Conservation (phyloP, 2,113 vertebrate species). For the Polypterus bichir region DNA sequence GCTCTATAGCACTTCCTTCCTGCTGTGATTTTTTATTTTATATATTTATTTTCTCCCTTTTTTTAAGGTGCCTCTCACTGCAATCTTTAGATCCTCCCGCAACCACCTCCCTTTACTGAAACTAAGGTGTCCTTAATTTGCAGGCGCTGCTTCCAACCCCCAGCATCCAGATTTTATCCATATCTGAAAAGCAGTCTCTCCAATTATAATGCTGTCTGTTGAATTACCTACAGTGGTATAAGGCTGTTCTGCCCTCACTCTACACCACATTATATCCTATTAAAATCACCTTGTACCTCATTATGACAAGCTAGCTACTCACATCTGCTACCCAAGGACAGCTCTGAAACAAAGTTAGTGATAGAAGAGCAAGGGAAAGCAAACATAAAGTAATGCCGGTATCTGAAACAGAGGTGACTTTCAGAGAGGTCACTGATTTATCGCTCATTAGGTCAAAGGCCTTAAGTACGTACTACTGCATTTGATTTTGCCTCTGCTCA, state of each 20-base stretch:
- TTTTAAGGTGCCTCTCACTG: not conserved
- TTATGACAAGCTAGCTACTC: not conserved
- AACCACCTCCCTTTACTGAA: not conserved
- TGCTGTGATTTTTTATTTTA: too few species aligned
- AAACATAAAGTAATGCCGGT: too few species aligned
- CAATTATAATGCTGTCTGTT: not conserved
- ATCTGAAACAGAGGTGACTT: too few species aligned
- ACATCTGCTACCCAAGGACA: not conserved
- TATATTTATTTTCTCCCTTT: not conserved
- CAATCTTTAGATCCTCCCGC: not conserved
- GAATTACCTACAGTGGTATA: not conserved
- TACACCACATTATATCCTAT: not conserved
- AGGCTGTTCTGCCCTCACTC: not conserved
- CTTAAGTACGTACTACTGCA: too few species aligned
- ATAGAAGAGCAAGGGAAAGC: too few species aligned
- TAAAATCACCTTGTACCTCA: constrained; percentile 1
- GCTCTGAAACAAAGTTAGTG: not conserved
- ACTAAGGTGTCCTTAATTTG: not conserved
- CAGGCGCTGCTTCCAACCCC: not conserved
- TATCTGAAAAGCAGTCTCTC: not conserved
- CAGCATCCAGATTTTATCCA: not conserved
- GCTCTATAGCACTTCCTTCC: not conserved
- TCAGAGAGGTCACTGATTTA: too few species aligned
- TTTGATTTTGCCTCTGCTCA: too few species aligned
- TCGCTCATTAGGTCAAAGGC: too few species aligned